Evolutionary conservation across 2,888 invertebrate species (phyloP).

Genomic region (Coelopa pilipes): DNA sequence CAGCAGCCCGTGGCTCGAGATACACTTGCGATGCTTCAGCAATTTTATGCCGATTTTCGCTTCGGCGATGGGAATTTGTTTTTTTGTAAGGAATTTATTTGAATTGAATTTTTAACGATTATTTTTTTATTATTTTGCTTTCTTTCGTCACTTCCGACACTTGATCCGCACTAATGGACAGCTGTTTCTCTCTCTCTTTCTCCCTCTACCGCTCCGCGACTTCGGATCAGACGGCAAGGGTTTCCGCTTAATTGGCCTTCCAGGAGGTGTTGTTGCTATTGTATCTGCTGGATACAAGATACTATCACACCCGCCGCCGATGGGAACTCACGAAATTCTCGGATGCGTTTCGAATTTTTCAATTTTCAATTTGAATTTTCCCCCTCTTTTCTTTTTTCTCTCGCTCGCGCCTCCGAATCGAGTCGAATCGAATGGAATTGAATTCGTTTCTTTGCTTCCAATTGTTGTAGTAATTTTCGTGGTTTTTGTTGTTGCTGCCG

Average conservation of each 20-base stretch:
- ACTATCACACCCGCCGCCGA: neutral
- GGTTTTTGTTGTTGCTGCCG: too few relatives aligned
- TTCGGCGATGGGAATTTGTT: neutral
- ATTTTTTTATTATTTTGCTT: neutral
- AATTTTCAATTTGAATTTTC: too few relatives aligned
- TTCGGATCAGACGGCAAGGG: neutral
- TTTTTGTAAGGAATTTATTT: neutral
- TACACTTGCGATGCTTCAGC: too few relatives aligned
- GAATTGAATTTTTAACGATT: neutral
- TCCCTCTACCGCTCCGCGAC: too few relatives aligned
- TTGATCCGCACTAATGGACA: slow-evolving; percentile 1
- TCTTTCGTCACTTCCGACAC: neutral
- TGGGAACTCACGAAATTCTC: neutral
- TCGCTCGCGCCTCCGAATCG: too few relatives aligned
- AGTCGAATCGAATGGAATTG: too few relatives aligned
- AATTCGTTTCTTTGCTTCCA: too few relatives aligned
- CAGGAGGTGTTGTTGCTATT: slow-evolving; percentile 2
- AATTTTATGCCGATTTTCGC: too few relatives aligned
- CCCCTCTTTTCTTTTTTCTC: too few relatives aligned
- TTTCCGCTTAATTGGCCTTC: slow-evolving; percentile 19
- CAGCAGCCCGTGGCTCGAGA: too few relatives aligned
- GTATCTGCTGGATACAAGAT: neutral
- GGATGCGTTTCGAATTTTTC: too few relatives aligned
- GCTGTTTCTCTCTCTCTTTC: slow-evolving; percentile 13
- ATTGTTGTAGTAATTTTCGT: too few relatives aligned